These are phyloP conservation scores for Melanotaenia duboulayi DNA, from an alignment of 2,113 vertebrate genomes.

Conservation along the genomic window DNA sequence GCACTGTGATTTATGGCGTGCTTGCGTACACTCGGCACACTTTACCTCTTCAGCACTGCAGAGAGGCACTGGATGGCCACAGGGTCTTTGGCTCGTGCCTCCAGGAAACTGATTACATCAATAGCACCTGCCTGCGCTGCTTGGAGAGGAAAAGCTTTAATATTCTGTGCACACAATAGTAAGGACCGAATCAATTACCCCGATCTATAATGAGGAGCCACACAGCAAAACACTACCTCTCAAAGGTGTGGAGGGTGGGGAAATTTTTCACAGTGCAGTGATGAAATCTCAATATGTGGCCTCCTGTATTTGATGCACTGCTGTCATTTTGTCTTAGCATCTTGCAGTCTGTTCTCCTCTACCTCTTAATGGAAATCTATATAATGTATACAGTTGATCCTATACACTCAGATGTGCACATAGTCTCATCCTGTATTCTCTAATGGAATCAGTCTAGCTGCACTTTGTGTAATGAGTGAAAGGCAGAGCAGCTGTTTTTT, in stretches of 20 bases:
- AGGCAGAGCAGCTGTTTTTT: slow-evolving; percentile 29
- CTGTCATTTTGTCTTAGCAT: slow-evolving; percentile 60
- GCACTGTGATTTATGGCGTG: slow-evolving; percentile 68
- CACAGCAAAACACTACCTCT: slow-evolving; percentile 32
- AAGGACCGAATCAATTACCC: slow-evolving; percentile 67
- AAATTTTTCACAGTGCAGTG: slow-evolving; percentile 22
- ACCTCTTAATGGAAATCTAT: slow-evolving; percentile 20
- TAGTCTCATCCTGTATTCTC: slow-evolving; percentile 24
- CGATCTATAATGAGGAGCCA: slow-evolving; percentile 65
- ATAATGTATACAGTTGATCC: slow-evolving; percentile 34
- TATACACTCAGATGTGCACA: slow-evolving; percentile 21
- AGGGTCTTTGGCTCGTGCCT: slow-evolving; percentile 65
- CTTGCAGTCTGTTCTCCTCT: slow-evolving; percentile 30
- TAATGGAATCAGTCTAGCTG: slow-evolving; percentile 47
- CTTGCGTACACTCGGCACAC: slow-evolving; percentile 61
- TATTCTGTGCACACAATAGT: slow-evolving; percentile 75
- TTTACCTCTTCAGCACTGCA: slow-evolving; percentile 66
- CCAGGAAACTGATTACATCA: slow-evolving; percentile 78
- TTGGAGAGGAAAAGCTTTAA: slow-evolving; percentile 65
- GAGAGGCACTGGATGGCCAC: slow-evolving; percentile 62
- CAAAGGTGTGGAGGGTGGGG: slow-evolving; percentile 36
- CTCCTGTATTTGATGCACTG: slow-evolving; percentile 32
- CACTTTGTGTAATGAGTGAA: slow-evolving; percentile 60
- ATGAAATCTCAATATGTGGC: slow-evolving; percentile 38
- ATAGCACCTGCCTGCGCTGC: slow-evolving; percentile 72